phyloP scores from a whole-genome alignment of 2,797 vertebrate genomes.

The Takifugu rubripes region DNA sequence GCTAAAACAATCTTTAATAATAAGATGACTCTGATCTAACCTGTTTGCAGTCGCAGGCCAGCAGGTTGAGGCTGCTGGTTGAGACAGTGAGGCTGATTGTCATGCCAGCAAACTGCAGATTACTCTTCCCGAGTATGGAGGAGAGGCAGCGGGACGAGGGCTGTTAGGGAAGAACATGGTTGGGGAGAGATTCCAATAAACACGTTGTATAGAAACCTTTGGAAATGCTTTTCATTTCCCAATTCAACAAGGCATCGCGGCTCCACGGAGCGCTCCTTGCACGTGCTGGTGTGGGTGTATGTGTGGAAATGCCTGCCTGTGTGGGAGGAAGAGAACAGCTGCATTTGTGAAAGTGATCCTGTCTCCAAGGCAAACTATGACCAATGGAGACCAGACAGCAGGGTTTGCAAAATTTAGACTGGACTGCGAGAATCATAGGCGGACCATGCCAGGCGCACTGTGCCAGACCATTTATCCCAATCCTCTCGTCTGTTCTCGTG shows the following conservation, averaged over 20 bases:
- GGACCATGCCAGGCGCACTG: constrained; percentile 18
- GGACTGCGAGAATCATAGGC: constrained; percentile 33
- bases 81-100: constrained; percentile 95
- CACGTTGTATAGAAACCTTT: constrained; percentile 12
- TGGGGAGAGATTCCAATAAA: constrained; percentile 11
- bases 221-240: neutral
- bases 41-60: constrained; percentile 97
- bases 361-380: constrained; percentile 60
- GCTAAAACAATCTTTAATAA: neutral
- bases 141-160: constrained; percentile 86
- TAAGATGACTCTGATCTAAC: constrained; percentile 63
- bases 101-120: constrained; percentile 97
- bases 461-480: constrained; percentile 32
- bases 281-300: constrained; percentile 27
- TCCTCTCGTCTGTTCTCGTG: constrained; percentile 35
- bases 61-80: constrained; percentile 97
- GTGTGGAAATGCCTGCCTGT: constrained; percentile 53
- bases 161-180: constrained; percentile 59
- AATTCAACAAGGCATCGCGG: constrained; percentile 8
- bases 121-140: constrained; percentile 94
- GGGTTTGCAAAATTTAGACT: constrained; percentile 32
- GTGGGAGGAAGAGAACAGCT: constrained; percentile 67
- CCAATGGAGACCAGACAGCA: constrained; percentile 42
- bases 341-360: constrained; percentile 67
- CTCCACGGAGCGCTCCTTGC: constrained; percentile 14